Evolutionary conservation across 2,113 vertebrate species (phyloP).

Genomic region (Dissostichus mawsoni): DNA sequence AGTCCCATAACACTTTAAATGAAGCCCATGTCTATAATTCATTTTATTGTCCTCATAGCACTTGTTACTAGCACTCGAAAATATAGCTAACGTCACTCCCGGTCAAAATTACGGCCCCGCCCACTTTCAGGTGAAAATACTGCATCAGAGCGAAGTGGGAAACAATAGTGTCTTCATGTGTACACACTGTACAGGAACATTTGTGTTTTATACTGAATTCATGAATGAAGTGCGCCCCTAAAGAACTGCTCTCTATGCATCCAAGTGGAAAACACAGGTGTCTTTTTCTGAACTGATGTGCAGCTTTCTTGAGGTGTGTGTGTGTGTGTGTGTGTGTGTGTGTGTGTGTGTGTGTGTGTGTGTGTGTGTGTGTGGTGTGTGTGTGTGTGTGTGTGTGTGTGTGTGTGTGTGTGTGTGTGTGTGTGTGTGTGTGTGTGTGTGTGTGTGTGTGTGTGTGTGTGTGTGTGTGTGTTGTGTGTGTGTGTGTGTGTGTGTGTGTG

Average conservation of each 20-base stretch:
- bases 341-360: constrained; percentile 8
- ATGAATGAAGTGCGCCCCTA: constrained; percentile 3
- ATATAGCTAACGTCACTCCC: too few species aligned
- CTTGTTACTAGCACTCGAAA: too few species aligned
- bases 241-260: constrained; percentile 69
- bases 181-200: too few species aligned
- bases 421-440: constrained; percentile 21
- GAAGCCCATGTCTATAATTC: too few species aligned
- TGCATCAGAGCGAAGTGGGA: too few species aligned
- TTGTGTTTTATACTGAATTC: too few species aligned
- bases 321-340: constrained; percentile 1
- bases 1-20: too few species aligned
- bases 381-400: constrained; percentile 18
- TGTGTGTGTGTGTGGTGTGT: constrained; percentile 21
- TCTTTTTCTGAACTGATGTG: constrained; percentile 34
- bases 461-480: constrained; percentile 6
- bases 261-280: constrained; percentile 65
- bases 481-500: not conserved
- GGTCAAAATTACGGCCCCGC: too few species aligned
- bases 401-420: constrained; percentile 10
- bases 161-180: too few species aligned
- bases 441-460: not conserved
- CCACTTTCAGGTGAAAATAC: too few species aligned
- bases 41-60: too few species aligned
- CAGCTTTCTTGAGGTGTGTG: not conserved